Base-by-base conservation (phyloP, 2,888 invertebrate genomes). In the Tenthredo scrophulariae region DNA sequence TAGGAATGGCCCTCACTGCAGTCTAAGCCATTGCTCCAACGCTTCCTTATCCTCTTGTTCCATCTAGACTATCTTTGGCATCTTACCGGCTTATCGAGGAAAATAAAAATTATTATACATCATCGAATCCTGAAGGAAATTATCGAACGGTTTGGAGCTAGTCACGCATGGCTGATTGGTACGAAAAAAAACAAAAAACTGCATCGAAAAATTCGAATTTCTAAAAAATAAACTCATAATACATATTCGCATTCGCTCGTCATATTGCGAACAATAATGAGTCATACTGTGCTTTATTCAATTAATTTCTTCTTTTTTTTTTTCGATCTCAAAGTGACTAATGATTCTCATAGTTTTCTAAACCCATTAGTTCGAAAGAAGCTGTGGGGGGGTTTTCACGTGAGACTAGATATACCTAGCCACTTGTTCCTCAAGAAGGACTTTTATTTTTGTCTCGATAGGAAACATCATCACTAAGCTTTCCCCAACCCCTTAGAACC, bases 401-500 rank as follows among this genome's bases (percentile, higher is more conserved):
- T 43, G 40, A 74, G 43, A 74, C 72, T 37, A 70, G 37, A 70
- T 54, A 62, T 26, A 58, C 3, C n/a, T 18, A 26, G 40, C n/a
- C 10, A 74, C 40, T 50, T 50, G 33, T 62, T 62, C 58, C 15
- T 22, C 13, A 18, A 3, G 26, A 40, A 37, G 50, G 54, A 80
- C 58, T 80, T 62, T 80, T 80, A 80, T 58, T 50, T 58, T 50
- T 58, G 37, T 58, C 62, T 40, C 62, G 58, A 80, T 58, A 80
- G 79, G 62, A 58, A 80, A 58, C 79, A 80, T 58, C 79, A 50
- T 80, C 62, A 9, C 77, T 3, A 1, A 50, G 50, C 58, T 54
- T 77, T 26, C n/a, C 58, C 37, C 62, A 80, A 37, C 62, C 37
- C 62, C 58, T 33, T 13, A 13, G 62, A 29, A 77, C 10, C 79